These are phyloP conservation scores for Hesperophylax magnus DNA, from an alignment of 1,140 invertebrate species.

Conservation along the genomic window DNA sequence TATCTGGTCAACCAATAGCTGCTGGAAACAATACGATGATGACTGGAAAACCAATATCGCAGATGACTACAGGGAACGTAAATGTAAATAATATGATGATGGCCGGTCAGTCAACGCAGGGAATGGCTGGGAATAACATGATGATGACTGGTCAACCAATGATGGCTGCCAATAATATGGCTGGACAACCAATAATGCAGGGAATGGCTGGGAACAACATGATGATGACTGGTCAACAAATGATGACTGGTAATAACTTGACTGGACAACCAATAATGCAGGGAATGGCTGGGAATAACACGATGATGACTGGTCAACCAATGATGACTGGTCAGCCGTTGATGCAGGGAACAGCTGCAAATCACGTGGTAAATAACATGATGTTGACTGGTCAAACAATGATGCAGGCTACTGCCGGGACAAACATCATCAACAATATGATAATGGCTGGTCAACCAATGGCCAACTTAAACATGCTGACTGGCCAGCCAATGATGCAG, in stretches of 20 bases:
- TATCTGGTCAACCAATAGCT: too few species aligned
- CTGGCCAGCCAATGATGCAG: neutral
- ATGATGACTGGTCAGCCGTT: neutral
- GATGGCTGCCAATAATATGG: too few species aligned
- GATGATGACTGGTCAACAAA: too few species aligned
- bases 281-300: neutral
- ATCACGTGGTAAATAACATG: neutral
- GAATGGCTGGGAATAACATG: neutral
- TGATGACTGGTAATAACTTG: too few species aligned
- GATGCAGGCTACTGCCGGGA: neutral
- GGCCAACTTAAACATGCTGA: neutral
- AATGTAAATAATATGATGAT: too few species aligned
- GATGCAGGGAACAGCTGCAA: neutral
- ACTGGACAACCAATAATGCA: too few species aligned
- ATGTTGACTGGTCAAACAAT: neutral
- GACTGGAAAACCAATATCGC: too few species aligned
- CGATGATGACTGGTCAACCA: too few species aligned
- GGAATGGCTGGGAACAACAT: too few species aligned
- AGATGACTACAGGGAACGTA: too few species aligned
- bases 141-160: neutral
- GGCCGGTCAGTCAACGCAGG: neutral
- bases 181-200: too few species aligned
- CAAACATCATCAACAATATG: neutral
- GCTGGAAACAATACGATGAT: too few species aligned
- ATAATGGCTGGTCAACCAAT: neutral